Evolutionary conservation across 2,888 invertebrate species (phyloP), one percentile per base, ranked within the genome.

Genomic region (Strigamia maritima): DNA sequence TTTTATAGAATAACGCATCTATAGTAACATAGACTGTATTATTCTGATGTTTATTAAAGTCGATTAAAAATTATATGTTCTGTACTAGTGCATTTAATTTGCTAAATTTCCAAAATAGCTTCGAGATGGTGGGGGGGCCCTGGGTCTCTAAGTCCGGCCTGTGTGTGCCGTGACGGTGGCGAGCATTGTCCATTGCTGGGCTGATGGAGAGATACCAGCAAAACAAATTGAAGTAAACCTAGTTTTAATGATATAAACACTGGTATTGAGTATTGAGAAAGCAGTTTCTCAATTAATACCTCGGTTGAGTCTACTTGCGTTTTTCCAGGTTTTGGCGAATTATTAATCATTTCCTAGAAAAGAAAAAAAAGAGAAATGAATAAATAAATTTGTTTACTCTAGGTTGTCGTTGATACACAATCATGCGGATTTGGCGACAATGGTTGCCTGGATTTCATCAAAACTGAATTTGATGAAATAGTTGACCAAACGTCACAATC

Each of bases 361-460:
- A 31, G 31, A 31, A 31, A 31, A n/a, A n/a, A n/a, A n/a, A n/a
- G n/a, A 31, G 31, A 31, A 31, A 31, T 40, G 2, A 40, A 14
- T 12, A n/a, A n/a, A 12, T 14, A 6, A 2, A 2, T 12, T 40
- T 40, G 40, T 10, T 10, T 14, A 40, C 65, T 80, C 19, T 80
- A 91, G 89, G 90, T 91, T 22, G 88, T 91, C 35, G 91, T 94
- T 74, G 93, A 94, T 85, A 90, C 92, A 76, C 94, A 94, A 86
- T 93, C 92, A 91, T 94, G 94, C 65, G 92, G 92, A 16, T 93
- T 93, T 85, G 94, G 94, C 2, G 94, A 94, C 86, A 92, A 93
- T 84, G 93, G 92, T 77, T 91, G 91, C 78, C 85, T 94, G 75
- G 90, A 92, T 86, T 94, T 93, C 86, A 87, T 93, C 79, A 90